Conservation (phyloP, 2,797 vertebrate species). For the Echiichthys vipera region DNA sequence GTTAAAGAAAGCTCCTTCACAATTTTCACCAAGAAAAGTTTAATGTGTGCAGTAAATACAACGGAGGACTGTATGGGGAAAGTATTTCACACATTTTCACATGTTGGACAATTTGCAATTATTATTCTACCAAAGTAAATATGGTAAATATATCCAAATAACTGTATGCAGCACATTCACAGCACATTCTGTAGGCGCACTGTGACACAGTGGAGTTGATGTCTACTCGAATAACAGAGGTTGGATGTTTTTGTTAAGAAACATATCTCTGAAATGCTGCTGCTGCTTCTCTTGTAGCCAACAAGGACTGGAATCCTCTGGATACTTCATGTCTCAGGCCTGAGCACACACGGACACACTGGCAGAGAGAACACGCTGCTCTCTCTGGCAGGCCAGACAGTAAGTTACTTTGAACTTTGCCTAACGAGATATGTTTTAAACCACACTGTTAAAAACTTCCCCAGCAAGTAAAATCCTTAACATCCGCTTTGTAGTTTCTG, state of each 20-base stretch:
- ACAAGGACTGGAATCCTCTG: constrained; percentile 73
- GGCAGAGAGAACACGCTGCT: constrained; percentile 70
- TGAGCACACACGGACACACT: constrained; percentile 62
- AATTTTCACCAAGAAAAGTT: too few species aligned
- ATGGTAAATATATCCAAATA: background rate
- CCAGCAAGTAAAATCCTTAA: background rate
- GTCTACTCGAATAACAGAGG: background rate
- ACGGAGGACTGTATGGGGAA: too few species aligned
- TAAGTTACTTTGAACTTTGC: constrained; percentile 56
- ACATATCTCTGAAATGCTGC: constrained; percentile 4
- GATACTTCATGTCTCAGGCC: constrained; percentile 69
- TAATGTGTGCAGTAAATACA: too few species aligned
- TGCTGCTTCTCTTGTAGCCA: constrained; percentile 69
- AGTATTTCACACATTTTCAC: too few species aligned
- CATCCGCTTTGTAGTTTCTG: background rate
- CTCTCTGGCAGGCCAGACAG: constrained; percentile 78
- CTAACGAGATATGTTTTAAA: constrained; percentile 1
- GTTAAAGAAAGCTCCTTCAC: too few species aligned
- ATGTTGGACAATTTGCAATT: background rate
- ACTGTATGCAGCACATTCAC: background rate
- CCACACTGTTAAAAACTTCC: background rate
- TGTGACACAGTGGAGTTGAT: background rate
- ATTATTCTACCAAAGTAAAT: background rate
- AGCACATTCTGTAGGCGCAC: too few species aligned
- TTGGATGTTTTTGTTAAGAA: background rate